Conservation (phyloP, 2,888 invertebrate species). For the Eupithecia vulgata region DNA sequence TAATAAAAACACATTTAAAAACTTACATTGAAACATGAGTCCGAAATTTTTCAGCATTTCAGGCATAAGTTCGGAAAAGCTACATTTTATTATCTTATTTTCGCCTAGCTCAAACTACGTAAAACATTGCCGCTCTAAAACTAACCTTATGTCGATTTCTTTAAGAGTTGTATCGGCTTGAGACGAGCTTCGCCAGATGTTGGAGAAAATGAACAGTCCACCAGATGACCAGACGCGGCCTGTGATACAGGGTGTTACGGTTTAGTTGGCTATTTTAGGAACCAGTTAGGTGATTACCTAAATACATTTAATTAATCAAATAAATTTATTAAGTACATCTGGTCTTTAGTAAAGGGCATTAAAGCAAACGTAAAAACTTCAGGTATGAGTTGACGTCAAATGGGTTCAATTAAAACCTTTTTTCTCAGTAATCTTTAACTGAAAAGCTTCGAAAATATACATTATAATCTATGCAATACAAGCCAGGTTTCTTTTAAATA, state of each 20-base stretch:
- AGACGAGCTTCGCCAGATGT: slow-evolving; percentile 37
- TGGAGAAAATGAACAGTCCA: slow-evolving; percentile 44
- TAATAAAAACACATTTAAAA: not conserved
- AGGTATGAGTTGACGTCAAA: too few relatives aligned
- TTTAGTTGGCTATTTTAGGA: not conserved
- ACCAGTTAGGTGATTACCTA: not conserved
- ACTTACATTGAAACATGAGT: not conserved
- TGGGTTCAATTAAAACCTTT: too few relatives aligned
- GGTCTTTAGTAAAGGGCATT: too few relatives aligned
- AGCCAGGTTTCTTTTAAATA: too few relatives aligned
- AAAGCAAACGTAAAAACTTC: too few relatives aligned
- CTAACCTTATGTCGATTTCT: not conserved
- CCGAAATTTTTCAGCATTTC: not conserved
- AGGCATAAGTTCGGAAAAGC: slow-evolving; percentile 5
- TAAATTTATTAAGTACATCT: too few relatives aligned
- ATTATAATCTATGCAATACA: too few relatives aligned
- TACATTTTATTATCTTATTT: slow-evolving; percentile 32
- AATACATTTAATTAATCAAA: not conserved
- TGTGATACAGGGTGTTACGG: slow-evolving; percentile 34
- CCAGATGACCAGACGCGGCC: slow-evolving; percentile 45
- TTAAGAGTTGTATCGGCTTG: slow-evolving; percentile 22
- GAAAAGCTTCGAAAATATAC: too few relatives aligned
- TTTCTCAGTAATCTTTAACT: too few relatives aligned
- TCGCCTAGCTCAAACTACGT: slow-evolving; percentile 25
- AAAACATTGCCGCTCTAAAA: not conserved